A percentile compares a stretch with the other conserved stretches of the same genome.
Conservation (phyloP, 2,888 invertebrate species). For the Chloroclystis v-ata region DNA sequence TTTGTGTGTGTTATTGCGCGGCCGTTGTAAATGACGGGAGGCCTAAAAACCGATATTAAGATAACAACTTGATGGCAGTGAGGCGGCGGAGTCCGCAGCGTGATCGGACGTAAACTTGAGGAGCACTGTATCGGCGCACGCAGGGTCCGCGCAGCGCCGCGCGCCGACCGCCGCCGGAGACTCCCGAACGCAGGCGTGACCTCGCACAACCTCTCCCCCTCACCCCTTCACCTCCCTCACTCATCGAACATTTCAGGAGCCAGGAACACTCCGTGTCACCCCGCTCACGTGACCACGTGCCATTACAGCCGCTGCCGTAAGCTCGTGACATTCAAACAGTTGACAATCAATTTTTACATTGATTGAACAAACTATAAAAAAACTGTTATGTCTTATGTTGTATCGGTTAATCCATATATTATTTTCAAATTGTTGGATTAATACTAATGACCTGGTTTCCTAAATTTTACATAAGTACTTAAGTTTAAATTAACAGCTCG, state of each 20-base stretch:
- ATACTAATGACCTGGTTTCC: no score
- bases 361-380: no score
- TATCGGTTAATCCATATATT: no score
- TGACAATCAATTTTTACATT: no score
- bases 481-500: no score
- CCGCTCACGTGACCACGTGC: not conserved
- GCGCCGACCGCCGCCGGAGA: slow-evolving; percentile 52
- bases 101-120: slow-evolving; percentile 65
- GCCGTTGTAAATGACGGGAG: slow-evolving; percentile 54
- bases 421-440: no score
- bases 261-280: slow-evolving; percentile 52
- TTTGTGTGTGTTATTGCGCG: slow-evolving; percentile 49
- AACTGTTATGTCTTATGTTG: no score
- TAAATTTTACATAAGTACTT: no score
- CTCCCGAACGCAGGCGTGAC: slow-evolving; percentile 66
- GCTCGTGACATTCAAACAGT: not conserved
- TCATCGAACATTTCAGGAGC: slow-evolving; percentile 64
- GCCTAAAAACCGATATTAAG: slow-evolving; percentile 62
- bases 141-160: slow-evolving; percentile 62
- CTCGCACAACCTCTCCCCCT: slow-evolving; percentile 68
- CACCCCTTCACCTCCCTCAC: slow-evolving; percentile 40
- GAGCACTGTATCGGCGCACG: slow-evolving; percentile 62
- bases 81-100: slow-evolving; percentile 69
- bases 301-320: slow-evolving; percentile 18
- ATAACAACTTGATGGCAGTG: slow-evolving; percentile 71